Base-by-base conservation (phyloP, 2,797 vertebrate species). In the Hoplostethus mediterraneus region DNA sequence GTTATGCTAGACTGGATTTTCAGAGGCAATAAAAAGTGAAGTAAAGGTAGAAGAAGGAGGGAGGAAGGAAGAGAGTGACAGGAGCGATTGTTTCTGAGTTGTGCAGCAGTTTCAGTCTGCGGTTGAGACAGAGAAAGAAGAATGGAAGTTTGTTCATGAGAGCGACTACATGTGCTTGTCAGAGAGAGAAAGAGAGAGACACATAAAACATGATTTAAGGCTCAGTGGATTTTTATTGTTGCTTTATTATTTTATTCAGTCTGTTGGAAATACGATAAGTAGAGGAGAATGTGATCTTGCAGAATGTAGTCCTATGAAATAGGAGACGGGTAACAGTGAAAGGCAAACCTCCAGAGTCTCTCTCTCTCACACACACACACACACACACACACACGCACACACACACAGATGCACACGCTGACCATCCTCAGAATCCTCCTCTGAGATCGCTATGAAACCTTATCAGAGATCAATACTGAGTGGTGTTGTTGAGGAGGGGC, bases 1-100 rank as follows among this genome's bases (percentile, higher is more conserved):
- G 90, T 90, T 84, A 91, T 90, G 91, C 91, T 82, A 84, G 90
- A 87, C 88, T 83, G 75, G 89, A 87, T 88, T 92, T 90, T 91
- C 85, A 87, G 86, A 87, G 80, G 80, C 73, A 92, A 85, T 87
- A 72, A 85, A 85, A 90, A 77, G 79, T 69, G 13, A 25, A 13
- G 40, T 49, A 65, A 61, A 75, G 28, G 51, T 60, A 52, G 66
- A n/a, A 44, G 51, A 30, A 36, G 53, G 17, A 16, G 48, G 47
- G 28, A 13, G 21, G 31, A 45, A 40, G 40, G 51, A 38, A 51
- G 62, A 64, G 68, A n/a, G 54, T 72, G 81, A 79, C 85, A 85
- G 73, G 83, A 84, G 68, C 5, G 30, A 82, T 87, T 82, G 83
- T 91, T 87, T 84, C 21, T 49, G 79, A 74, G 44, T 31, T 2